Evolutionary conservation across 2,888 invertebrate genomes (phyloP).

Genomic region (Melieria omissa): DNA sequence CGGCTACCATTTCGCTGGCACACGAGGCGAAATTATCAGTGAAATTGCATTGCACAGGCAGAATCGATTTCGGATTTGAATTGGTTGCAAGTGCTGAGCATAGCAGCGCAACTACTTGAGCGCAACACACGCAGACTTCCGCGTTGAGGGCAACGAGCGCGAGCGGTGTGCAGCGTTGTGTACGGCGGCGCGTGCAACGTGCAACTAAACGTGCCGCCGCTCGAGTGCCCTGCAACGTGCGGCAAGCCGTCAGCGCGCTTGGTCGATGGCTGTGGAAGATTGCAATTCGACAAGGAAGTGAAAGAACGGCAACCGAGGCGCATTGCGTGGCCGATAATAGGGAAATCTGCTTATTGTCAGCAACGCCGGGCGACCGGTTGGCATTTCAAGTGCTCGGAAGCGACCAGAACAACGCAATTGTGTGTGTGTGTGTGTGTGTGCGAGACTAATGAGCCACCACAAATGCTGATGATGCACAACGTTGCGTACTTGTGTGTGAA

Average conservation of each 20-base stretch:
- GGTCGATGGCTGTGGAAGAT: no score
- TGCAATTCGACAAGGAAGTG: no score
- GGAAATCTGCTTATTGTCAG: no score
- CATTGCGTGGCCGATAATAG: no score
- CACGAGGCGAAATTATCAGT: slow-evolving; percentile 7
- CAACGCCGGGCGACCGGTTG: no score
- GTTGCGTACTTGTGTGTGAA: background rate
- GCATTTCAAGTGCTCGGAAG: no score
- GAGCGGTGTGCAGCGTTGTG: slow-evolving; percentile 13
- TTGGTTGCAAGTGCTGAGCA: background rate
- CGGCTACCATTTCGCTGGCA: slow-evolving; percentile 31
- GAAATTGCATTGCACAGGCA: slow-evolving; percentile 3
- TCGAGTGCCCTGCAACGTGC: background rate
- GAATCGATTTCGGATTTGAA: slow-evolving; percentile 27
- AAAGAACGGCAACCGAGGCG: no score
- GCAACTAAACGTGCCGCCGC: slow-evolving; percentile 21
- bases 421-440: background rate
- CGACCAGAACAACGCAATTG: background rate
- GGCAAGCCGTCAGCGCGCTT: no score
- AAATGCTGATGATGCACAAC: background rate
- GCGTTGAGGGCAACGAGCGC: background rate
- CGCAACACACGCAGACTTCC: background rate
- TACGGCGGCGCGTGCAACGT: slow-evolving; percentile 23
- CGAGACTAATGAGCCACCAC: background rate
- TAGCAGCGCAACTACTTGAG: background rate